These are phyloP conservation scores for Hypomecis punctinalis DNA, from an alignment of 2,888 invertebrate species.

Conservation along the genomic window DNA sequence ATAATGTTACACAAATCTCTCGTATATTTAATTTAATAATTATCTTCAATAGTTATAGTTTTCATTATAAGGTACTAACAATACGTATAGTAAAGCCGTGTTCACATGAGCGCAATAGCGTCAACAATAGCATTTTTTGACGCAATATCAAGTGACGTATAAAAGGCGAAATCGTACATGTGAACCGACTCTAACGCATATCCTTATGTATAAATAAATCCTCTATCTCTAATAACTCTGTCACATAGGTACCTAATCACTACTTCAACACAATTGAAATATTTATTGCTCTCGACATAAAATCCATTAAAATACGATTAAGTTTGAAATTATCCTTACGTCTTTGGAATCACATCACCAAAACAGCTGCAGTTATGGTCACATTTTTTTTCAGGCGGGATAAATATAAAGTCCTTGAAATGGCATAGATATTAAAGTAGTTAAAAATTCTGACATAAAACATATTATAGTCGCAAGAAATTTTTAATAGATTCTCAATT, in stretches of 20 bases:
- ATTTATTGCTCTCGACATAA: conserved; percentile 54
- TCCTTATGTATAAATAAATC: conserved; percentile 40
- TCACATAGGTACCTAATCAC: conserved; percentile 29
- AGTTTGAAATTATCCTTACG: conserved; percentile 80
- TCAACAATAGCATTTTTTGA: background rate
- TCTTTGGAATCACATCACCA: conserved; percentile 85
- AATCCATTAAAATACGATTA: conserved; percentile 59
- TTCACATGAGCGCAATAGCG: conserved; percentile 1
- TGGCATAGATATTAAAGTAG: conserved; percentile 40
- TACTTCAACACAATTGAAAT: conserved; percentile 44
- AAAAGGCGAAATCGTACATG: background rate
- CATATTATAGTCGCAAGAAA: conserved; percentile 14
- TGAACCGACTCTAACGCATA: conserved; percentile 26
- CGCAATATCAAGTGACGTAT: background rate
- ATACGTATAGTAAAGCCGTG: conserved; percentile 25
- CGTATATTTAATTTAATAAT: conserved; percentile 30
- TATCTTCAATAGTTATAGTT: conserved; percentile 28
- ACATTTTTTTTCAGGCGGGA: conserved; percentile 81
- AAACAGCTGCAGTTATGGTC: conserved; percentile 83
- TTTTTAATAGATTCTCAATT: conserved; percentile 21
- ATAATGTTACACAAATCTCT: conserved; percentile 26
- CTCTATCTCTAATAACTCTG: conserved; percentile 39
- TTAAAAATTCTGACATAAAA: conserved; percentile 41
- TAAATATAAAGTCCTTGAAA: conserved; percentile 55
- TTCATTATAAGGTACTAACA: conserved; percentile 32